A percentile compares a stretch with the other conserved stretches of the same genome.
Conservation (phyloP, 2,888 invertebrate species). For the Meiosimyza platycephala region DNA sequence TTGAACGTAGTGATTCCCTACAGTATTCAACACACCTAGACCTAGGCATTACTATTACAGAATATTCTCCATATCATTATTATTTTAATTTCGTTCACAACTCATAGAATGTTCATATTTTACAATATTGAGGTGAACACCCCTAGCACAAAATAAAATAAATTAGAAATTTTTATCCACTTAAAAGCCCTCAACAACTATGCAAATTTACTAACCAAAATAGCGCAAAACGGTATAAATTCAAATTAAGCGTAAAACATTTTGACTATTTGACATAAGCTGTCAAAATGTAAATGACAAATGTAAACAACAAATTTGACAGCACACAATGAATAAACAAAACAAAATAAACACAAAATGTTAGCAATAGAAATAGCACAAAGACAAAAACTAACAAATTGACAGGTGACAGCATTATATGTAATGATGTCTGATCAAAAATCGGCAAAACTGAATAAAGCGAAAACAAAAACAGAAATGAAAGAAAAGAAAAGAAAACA, state of each 20-base stretch:
- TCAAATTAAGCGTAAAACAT: conserved; percentile 5
- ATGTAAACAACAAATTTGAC: conserved; percentile 13
- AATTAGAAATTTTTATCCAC: no score
- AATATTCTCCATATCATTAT: no score
- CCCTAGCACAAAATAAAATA: no score
- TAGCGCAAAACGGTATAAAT: conserved; percentile 1
- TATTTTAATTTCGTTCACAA: no score
- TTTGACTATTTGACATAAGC: conserved; percentile 16
- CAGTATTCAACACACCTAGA: no score
- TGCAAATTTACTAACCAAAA: neutral
- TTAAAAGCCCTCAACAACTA: no score
- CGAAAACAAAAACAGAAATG: neutral
- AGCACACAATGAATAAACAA: neutral
- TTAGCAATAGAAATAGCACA: neutral
- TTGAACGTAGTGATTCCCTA: no score
- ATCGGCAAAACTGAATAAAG: neutral
- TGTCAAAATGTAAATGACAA: conserved; percentile 26
- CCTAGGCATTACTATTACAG: no score
- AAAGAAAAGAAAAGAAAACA: neutral
- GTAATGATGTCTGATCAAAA: conserved; percentile 41
- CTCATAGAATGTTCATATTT: no score
- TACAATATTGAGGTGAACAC: no score
- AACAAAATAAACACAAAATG: conserved; percentile 9
- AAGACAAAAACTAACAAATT: conserved; percentile 8
- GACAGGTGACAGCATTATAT: conserved; percentile 48